Conservation (phyloP, 92 coral and sea anemone species). For the Bergia puertoricense region DNA sequence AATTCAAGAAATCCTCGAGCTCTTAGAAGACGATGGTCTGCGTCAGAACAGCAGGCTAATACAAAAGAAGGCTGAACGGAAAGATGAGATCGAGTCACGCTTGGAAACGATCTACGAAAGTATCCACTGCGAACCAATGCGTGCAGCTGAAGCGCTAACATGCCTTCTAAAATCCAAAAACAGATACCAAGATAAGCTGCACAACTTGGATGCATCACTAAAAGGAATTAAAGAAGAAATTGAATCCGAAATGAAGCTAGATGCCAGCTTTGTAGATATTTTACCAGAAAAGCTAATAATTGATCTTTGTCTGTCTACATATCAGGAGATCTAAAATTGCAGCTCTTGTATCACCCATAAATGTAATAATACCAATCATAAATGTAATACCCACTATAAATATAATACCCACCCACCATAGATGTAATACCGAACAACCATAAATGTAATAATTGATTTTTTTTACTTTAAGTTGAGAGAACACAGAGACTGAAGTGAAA, state of each 20-base stretch:
- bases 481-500: too few species aligned
- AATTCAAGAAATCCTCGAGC: conserved; percentile 23
- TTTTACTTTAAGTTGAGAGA: too few species aligned
- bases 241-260: conserved; percentile 3
- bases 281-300: conserved; percentile 23
- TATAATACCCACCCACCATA: too few species aligned
- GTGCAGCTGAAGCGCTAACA: conserved; percentile 31
- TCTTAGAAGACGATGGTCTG: conserved; percentile 33
- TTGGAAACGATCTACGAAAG: conserved; percentile 40
- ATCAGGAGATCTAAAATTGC: background rate
- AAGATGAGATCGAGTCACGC: conserved; percentile 45
- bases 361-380: too few species aligned
- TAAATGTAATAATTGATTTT: too few species aligned
- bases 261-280: conserved; percentile 7
- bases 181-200: background rate
- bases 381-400: too few species aligned
- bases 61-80: conserved; percentile 46
- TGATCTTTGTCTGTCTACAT: conserved; percentile 15
- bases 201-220: background rate
- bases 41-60: background rate
- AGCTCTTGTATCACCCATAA: too few species aligned
- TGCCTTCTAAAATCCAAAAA: conserved; percentile 20
- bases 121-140: conserved; percentile 37
- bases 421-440: too few species aligned
- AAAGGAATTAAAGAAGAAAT: conserved; percentile 19